A percentile compares a stretch with the other conserved stretches of the same genome.
phyloP scores from a whole-genome alignment of 2,797 vertebrate species.

The Distichodus sexfasciatus region DNA sequence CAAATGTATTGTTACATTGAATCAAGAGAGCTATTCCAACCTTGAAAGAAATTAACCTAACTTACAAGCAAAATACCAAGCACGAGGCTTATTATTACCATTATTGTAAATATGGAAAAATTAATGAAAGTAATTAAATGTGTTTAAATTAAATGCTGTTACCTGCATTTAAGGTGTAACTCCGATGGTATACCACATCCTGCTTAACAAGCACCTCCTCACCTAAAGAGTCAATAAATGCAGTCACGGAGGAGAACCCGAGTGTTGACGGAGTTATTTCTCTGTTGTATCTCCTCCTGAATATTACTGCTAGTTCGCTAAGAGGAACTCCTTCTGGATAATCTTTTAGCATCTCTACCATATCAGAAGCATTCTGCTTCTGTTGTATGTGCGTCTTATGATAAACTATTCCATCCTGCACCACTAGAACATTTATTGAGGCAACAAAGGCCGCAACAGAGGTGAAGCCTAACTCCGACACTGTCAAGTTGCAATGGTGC shows the following conservation, averaged over 20 bases:
- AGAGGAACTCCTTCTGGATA: slow-evolving; percentile 1
- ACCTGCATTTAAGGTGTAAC: not conserved
- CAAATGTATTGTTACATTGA: no score
- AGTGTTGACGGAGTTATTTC: not conserved
- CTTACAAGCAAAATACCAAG: no score
- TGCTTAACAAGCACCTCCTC: not conserved
- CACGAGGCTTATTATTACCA: no score
- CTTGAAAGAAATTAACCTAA: no score
- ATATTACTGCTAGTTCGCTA: not conserved
- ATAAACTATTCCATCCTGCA: slow-evolving; percentile 9
- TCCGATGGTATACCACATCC: not conserved
- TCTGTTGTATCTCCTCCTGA: slow-evolving; percentile 1
- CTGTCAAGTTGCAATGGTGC: slow-evolving; percentile 13
- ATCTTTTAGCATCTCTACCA: not conserved
- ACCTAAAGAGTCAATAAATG: slow-evolving; percentile 6
- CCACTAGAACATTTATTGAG: slow-evolving; percentile 24
- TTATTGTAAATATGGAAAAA: no score
- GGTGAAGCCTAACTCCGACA: slow-evolving; percentile 14
- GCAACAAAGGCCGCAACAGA: slow-evolving; percentile 22
- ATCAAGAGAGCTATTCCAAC: no score
- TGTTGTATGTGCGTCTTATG: not conserved
- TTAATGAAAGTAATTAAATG: no score
- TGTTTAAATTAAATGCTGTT: not conserved
- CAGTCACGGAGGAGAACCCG: not conserved
- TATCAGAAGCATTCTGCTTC: not conserved